Conservation (phyloP, 1,140 invertebrate species). For the Brevipalpus yothersi region DNA sequence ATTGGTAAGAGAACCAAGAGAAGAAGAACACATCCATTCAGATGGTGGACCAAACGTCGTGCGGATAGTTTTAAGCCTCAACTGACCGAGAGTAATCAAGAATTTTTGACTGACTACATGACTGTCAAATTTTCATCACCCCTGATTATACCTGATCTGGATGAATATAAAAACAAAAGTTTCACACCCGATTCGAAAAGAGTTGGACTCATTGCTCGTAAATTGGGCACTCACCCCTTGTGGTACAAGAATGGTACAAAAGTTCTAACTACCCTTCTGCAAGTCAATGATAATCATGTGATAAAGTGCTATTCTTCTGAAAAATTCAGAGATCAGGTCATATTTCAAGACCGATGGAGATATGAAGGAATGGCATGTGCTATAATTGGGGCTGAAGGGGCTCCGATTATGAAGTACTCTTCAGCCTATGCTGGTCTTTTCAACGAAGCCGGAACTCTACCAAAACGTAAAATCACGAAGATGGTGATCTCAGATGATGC, state of each 20-base stretch:
- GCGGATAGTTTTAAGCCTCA: slow-evolving; percentile 24
- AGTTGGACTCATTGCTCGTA: slow-evolving; percentile 63
- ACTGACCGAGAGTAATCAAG: slow-evolving; percentile 48
- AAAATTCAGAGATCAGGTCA: slow-evolving; percentile 23
- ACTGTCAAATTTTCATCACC: slow-evolving; percentile 30
- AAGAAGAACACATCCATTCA: slow-evolving; percentile 14
- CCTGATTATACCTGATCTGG: slow-evolving; percentile 29
- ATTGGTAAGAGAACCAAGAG: slow-evolving; percentile 8
- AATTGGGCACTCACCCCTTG: slow-evolving; percentile 75
- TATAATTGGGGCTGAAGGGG: slow-evolving; percentile 64
- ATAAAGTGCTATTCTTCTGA: slow-evolving; percentile 69
- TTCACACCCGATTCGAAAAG: slow-evolving; percentile 38
- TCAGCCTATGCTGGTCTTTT: slow-evolving; percentile 74
- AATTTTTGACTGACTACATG: slow-evolving; percentile 52
- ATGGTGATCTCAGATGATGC: slow-evolving; percentile 70
- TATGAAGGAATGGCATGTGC: slow-evolving; percentile 32
- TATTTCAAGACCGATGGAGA: slow-evolving; percentile 14
- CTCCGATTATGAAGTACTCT: slow-evolving; percentile 60
- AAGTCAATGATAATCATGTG: slow-evolving; percentile 85
- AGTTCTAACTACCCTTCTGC: slow-evolving; percentile 51
- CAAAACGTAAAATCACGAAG: slow-evolving; percentile 53
- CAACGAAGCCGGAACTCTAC: slow-evolving; percentile 53
- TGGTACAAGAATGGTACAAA: slow-evolving; percentile 66
- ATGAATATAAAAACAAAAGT: slow-evolving; percentile 21
- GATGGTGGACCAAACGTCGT: slow-evolving; percentile 13